Percentiles rank a stretch among this genome's conserved stretches.
phyloP scores from a whole-genome alignment of 2,888 invertebrate genomes.

The Oeneis ivallda region DNA sequence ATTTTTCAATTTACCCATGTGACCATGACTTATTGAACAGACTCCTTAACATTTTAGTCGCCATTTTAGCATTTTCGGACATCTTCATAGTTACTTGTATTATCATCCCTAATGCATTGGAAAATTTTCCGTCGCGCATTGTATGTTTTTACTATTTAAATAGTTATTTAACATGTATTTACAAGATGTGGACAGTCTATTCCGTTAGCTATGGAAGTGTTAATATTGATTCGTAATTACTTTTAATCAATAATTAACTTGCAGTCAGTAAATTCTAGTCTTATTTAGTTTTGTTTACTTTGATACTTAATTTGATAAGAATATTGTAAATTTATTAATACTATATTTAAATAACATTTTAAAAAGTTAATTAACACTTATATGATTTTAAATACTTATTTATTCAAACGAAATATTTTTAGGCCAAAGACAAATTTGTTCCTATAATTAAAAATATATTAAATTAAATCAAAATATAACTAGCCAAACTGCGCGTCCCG shows the following conservation, averaged over 20 bases:
- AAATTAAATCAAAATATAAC: background rate
- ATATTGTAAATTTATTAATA: background rate
- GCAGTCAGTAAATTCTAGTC: slow-evolving; percentile 1
- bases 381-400: background rate
- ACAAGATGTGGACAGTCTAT: background rate
- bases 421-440: slow-evolving; percentile 8
- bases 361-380: background rate
- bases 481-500: background rate
- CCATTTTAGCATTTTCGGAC: too few relatives aligned
- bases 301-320: background rate
- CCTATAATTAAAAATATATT: background rate
- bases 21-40: too few relatives aligned
- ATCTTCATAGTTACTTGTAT: too few relatives aligned
- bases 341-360: background rate
- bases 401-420: background rate
- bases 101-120: too few relatives aligned
- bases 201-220: slow-evolving; percentile 19
- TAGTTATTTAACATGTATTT: background rate
- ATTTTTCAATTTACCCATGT: too few relatives aligned
- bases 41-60: too few relatives aligned
- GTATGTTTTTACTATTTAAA: background rate
- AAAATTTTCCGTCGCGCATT: background rate
- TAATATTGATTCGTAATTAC: background rate
- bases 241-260: background rate
- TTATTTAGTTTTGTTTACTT: background rate